Base-by-base conservation (phyloP, 2,797 vertebrate species). In the Gallinago stenura region DNA sequence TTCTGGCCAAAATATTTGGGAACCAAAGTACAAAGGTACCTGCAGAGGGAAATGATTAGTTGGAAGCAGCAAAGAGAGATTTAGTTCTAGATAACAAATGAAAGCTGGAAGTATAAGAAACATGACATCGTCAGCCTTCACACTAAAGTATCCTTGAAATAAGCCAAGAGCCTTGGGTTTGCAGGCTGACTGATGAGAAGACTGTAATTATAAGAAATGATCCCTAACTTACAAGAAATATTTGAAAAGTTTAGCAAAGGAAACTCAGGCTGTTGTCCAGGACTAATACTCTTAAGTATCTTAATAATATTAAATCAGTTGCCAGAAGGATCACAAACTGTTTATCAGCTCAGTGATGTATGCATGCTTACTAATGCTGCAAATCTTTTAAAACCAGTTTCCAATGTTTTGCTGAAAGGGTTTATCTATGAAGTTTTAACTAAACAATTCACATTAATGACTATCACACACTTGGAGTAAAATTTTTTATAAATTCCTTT, bases 351-450 rank as follows among this genome's bases (percentile, higher is more conserved):
- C 43, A 65, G 39, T 61, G 79, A 62, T 1, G 0, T 58, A 69
- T 20, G 31, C 2, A 0, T 70, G 20, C 35, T 69, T 81, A 28
- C 60, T 88, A 77, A 57, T 84, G 76, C 81, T 68, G 30, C 25
- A 87, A 46, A 64, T 31, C 31, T 90, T 95, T 91, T 83, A 66
- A 77, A 62, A 70, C 4, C 31, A 85, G 15, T 61, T 93, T 83
- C n/a, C 65, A 73, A 4, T 72, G 85, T 68, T 86, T 91, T 80
- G 65, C 28, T 90, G 12, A 51, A 75, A 72, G 48, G 7, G 75
- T 96, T 94, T 95, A 54, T 87, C 61, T 85, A 7, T 81, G 82
- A 71, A 26, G 31, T 95, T 97, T 96, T 93, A 94, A 91, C 65
- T 87, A 66, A 96, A 90, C 53, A 91, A 28, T 78, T 95, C 83